These are phyloP conservation scores for Tonatia bakeri DNA, from an alignment of 2,113 vertebrate species.

Conservation along the genomic window DNA sequence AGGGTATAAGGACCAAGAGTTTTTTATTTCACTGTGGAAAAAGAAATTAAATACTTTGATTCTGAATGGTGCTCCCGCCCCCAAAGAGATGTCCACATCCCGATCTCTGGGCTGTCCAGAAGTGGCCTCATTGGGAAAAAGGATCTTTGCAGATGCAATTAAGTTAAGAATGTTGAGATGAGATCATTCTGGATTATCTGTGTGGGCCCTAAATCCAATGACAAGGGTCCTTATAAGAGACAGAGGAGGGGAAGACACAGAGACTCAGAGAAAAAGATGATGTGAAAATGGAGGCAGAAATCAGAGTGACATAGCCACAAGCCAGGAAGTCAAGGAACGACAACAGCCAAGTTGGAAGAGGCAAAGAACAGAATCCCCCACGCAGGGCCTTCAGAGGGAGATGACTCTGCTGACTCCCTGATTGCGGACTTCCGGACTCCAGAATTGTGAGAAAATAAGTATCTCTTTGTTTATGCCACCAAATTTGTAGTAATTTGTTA, in stretches of 20 bases:
- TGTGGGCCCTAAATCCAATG: background rate
- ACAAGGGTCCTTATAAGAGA: background rate
- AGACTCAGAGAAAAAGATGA: background rate
- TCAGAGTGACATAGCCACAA: background rate
- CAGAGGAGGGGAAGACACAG: background rate
- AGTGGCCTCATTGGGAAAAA: background rate
- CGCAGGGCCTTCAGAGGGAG: background rate
- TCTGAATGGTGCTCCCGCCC: background rate
- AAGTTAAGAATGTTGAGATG: background rate
- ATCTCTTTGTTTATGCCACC: background rate
- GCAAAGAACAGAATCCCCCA: background rate
- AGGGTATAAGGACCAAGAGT: background rate
- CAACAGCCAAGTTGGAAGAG: background rate
- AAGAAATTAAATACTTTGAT: background rate
- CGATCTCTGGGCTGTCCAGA: background rate
- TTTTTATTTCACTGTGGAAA: slow-evolving; percentile 3
- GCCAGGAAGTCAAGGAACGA: background rate
- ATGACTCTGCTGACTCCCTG: too few relatives aligned
- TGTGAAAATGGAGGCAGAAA: background rate
- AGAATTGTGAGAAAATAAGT: background rate
- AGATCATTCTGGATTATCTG: background rate
- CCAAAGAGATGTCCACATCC: background rate
- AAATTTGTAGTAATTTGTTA: background rate
- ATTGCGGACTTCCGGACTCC: background rate
- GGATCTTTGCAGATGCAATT: background rate